A percentile compares a stretch with the other conserved stretches of the same genome.
Evolutionary conservation across 2,797 vertebrate genomes (phyloP).

Genomic region (Hoplostethus atlanticus): DNA sequence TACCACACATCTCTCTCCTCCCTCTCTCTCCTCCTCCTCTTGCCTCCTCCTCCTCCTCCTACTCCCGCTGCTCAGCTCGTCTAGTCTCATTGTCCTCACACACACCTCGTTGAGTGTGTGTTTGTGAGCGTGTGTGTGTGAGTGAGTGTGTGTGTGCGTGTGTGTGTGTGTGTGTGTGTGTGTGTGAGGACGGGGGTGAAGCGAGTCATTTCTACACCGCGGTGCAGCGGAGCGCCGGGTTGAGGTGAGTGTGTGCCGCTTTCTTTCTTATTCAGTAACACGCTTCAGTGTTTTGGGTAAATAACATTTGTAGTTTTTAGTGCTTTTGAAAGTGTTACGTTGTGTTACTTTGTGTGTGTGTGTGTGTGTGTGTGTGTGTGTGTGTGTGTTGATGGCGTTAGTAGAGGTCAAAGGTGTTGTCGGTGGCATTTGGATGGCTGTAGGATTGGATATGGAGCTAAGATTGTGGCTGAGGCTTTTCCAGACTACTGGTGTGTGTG

Average conservation of each 20-base stretch:
- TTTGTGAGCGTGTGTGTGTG: not conserved
- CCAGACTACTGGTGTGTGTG: slow-evolving; percentile 40
- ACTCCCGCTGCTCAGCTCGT: slow-evolving; percentile 64
- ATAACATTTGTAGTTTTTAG: not conserved
- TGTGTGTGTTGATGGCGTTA: slow-evolving; percentile 15
- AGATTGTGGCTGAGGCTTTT: slow-evolving; percentile 42
- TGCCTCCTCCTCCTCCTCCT: slow-evolving; percentile 42
- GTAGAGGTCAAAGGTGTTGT: slow-evolving; percentile 56
- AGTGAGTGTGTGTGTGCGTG: slow-evolving; percentile 6
- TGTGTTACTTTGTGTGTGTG: not conserved
- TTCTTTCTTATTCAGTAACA: not conserved
- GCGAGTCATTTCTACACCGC: slow-evolving; percentile 40
- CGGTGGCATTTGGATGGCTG: slow-evolving; percentile 56
- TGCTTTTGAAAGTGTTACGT: not conserved
- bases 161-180: slow-evolving; percentile 48
- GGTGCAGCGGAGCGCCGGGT: slow-evolving; percentile 20
- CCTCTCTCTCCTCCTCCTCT: slow-evolving; percentile 21
- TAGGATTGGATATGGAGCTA: slow-evolving; percentile 45
- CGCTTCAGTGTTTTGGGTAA: not conserved
- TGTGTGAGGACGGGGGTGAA: slow-evolving; percentile 45
- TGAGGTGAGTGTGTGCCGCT: slow-evolving; percentile 68
- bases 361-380: not conserved
- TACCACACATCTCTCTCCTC: slow-evolving; percentile 62
- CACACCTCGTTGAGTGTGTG: slow-evolving; percentile 44
- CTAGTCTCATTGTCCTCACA: slow-evolving; percentile 73